Base-by-base conservation (phyloP, 2,888 invertebrate species). In the Abscondita cerata region DNA sequence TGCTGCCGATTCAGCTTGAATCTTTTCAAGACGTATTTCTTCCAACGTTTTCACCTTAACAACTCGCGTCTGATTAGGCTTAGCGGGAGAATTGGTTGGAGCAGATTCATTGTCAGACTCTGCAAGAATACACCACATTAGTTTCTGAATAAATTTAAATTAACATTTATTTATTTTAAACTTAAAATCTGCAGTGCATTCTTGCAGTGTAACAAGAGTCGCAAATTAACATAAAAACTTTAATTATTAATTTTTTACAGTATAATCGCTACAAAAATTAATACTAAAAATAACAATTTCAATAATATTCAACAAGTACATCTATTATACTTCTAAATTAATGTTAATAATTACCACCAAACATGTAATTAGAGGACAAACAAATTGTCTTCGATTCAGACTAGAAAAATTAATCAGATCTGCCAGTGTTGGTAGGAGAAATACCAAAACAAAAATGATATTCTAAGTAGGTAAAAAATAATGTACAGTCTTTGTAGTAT, bases 61-160 rank as follows among this genome's bases (percentile, higher is more conserved):
- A 18, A 72, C 69, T 65, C 81, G 78, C 56, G 77, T 77, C 74
- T 84, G 83, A 65, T 81, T 82, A 50, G 72, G 71, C 79, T 84
- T 84, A 64, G 75, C 75, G 63, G 89, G 89, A 68, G 87, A 86
- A 59, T 82, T 82, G 33, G 88, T 85, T 19, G 88, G 86, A 70
- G 83, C 85, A 78, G 89, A 89, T 84, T 90, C 90, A 80, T 84
- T 88, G 84, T 90, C 90, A 74, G 90, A 90, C 82, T 90, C 90
- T 90, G 88, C 84, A 89, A 89, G 86, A 83, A 89, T 85, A 87
- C 86, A 86, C 78, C 79, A 74, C 74, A 62, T 62, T 65, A 65
- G 51, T 48, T 52, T 25, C 25, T 25, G 25, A 25, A 25, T 25
- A 2, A 25, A 46, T 38, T 55, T 52, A 25, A 44, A 56, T 52